Evolutionary conservation across 1,140 invertebrate species (phyloP), one percentile per base, ranked within the genome.

Genomic region (Cydia strobilella): DNA sequence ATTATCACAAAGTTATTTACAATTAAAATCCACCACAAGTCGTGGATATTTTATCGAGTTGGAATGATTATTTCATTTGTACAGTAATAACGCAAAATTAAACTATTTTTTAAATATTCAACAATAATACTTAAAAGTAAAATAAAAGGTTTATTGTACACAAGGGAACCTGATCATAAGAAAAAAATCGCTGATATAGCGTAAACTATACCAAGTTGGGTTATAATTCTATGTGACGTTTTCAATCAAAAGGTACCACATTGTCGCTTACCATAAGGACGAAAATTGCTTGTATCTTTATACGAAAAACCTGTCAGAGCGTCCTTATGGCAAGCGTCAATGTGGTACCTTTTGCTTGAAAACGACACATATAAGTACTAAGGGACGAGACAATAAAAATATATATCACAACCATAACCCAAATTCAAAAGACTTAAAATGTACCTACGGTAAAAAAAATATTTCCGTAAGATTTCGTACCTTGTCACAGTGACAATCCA

Each of bases 371-470:
- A 10, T 59, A 20, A 0, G 20, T 23, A 59, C 54, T 23, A 23
- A 59, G 54, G 9, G 20, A 23, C 20, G 54, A 59, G 7, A 59
- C 9, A 18, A 51, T 59, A 23, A 59, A 59, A 9, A 23, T 23
- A 59, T 39, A 12, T 35, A 69, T 42, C 65, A 69, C 65, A 69
- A 69, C 65, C 65, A 69, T 69, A 69, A 69, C 65, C 65, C 65
- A 69, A 18, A 69, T n/a, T 35, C n/a, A 20, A 20, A 23, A n/a
- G n/a, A 69, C 35, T 42, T 39, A 42, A 65, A 15, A 15, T 31
- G n/a, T 35, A 69, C n/a, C n/a, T n/a, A n/a, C 12, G 1, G 12
- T 42, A 1, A 12, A 12, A 13, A 4, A 42, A 42, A 12, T 42
- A 42, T 42, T 12, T 42, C 39, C 31, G 31, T 31, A 31, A 31